phyloP scores from a whole-genome alignment of 1,140 invertebrate genomes.

The Bombus confusus region DNA sequence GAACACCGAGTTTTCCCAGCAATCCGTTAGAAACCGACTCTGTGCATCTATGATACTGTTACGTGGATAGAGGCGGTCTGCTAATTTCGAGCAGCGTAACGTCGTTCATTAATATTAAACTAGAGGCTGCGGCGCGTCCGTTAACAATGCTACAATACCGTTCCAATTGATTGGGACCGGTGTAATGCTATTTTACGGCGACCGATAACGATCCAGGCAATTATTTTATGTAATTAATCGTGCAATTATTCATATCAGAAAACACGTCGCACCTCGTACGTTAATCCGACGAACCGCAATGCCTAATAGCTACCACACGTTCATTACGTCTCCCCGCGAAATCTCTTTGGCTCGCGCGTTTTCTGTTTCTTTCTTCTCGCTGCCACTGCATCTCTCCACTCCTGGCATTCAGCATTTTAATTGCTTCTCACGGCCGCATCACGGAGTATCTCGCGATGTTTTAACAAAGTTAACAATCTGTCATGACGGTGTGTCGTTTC shows the following conservation, averaged over 20 bases:
- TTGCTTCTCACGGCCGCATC: background rate
- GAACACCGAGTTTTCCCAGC: background rate
- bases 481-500: background rate
- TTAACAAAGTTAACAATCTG: background rate
- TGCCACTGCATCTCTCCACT: too few relatives aligned
- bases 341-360: background rate
- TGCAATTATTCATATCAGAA: slow-evolving; percentile 50
- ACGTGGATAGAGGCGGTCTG: background rate
- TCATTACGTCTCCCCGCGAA: background rate
- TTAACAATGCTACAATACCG: slow-evolving; percentile 22
- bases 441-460: background rate
- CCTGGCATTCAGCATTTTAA: background rate
- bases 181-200: slow-evolving; percentile 41
- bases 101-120: slow-evolving; percentile 51
- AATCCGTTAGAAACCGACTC: background rate
- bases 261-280: background rate
- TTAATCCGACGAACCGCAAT: slow-evolving; percentile 3
- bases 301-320: background rate
- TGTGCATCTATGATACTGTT: slow-evolving; percentile 1
- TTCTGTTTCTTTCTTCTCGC: background rate
- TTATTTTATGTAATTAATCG: slow-evolving; percentile 47
- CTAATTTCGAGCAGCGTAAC: slow-evolving; percentile 40
- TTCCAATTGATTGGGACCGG: slow-evolving; percentile 41
- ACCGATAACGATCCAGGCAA: slow-evolving; percentile 33
- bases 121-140: slow-evolving; percentile 1